Conservation (phyloP, 2,888 invertebrate species). For the Zaprionus lineosus region DNA sequence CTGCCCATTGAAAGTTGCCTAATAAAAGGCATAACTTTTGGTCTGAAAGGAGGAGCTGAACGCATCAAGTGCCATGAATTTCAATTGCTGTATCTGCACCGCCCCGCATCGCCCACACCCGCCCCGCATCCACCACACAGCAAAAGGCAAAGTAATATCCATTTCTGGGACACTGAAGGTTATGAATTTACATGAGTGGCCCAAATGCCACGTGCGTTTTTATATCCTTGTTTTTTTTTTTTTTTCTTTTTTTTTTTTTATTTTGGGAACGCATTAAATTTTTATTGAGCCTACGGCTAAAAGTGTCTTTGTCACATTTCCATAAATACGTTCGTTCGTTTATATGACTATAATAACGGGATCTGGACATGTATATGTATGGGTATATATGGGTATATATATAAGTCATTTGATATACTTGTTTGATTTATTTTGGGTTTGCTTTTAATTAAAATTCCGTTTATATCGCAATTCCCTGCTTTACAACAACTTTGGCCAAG, state of each 20-base stretch:
- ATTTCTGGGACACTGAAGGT: constrained; percentile 25
- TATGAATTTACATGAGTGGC: constrained; percentile 71
- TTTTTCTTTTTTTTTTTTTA: too few species aligned
- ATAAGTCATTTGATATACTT: too few species aligned
- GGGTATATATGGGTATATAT: too few species aligned
- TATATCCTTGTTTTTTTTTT: constrained; percentile 50
- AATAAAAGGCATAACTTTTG: constrained; percentile 37
- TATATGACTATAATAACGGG: too few species aligned
- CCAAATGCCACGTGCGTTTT: constrained; percentile 41
- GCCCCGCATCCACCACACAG: not conserved
- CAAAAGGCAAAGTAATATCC: not conserved
- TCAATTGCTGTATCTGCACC: constrained; percentile 52
- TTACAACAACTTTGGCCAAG: constrained; percentile 43
- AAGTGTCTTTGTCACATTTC: constrained; percentile 38
- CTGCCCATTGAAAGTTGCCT: constrained; percentile 28
- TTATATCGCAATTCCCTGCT: constrained; percentile 58
- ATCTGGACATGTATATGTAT: too few species aligned
- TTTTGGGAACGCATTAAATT: constrained; percentile 64
- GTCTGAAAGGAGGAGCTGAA: not conserved
- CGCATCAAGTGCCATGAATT: constrained; percentile 60
- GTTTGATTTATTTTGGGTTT: constrained; percentile 42
- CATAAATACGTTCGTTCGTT: constrained; percentile 15
- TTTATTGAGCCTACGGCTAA: constrained; percentile 57
- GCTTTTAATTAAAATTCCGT: constrained; percentile 64
- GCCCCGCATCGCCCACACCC: not conserved